phyloP scores from a whole-genome alignment of 2,888 invertebrate genomes.

The Phoenoteleia sp. region DNA sequence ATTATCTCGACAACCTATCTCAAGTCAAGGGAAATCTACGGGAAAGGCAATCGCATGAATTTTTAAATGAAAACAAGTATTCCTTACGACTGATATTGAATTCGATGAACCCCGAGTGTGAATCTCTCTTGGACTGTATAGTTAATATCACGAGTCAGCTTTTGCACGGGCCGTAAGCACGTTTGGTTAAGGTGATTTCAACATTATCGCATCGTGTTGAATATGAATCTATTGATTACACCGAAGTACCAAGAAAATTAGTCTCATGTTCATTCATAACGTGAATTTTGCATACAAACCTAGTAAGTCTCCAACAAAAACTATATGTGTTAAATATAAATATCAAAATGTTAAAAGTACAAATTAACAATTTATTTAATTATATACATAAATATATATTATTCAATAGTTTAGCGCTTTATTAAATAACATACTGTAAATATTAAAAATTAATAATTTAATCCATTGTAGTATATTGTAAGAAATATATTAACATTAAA shows the following conservation, averaged over 20 bases:
- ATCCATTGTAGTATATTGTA: no score
- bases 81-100: slow-evolving; percentile 49
- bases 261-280: slow-evolving; percentile 13
- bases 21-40: no score
- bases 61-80: slow-evolving; percentile 48
- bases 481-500: no score
- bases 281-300: slow-evolving; percentile 1
- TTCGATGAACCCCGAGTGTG: slow-evolving; percentile 26
- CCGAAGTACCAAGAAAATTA: slow-evolving; percentile 2
- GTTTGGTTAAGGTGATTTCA: slow-evolving; percentile 25
- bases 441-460: no score
- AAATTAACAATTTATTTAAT: no score
- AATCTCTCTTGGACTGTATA: slow-evolving; percentile 14
- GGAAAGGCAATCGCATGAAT: no score
- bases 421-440: no score
- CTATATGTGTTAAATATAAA: no score
- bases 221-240: slow-evolving; percentile 31
- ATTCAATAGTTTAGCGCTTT: no score
- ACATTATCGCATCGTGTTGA: slow-evolving; percentile 19
- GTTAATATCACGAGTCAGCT: slow-evolving; percentile 25
- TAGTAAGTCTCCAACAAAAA: background rate
- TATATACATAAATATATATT: no score
- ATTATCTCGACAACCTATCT: slow-evolving; percentile 51
- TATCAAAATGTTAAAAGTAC: no score
- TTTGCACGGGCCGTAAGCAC: background rate